Percentiles rank a stretch among this genome's conserved stretches.
phyloP scores from a whole-genome alignment of 2,888 invertebrate species.

The Slavum lentiscoides region DNA sequence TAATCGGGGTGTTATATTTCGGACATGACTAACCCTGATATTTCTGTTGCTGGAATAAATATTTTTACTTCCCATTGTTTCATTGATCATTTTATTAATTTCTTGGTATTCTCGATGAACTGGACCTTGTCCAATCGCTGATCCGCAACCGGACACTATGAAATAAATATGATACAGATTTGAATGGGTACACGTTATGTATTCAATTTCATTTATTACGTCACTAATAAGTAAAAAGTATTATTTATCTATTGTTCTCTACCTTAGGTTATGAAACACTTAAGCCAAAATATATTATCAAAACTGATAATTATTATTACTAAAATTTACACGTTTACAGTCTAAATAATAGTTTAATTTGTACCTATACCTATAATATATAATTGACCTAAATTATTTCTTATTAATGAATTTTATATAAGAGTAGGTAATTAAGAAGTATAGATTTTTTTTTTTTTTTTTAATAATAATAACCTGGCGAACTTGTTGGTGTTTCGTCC shows the following conservation, averaged over 20 bases:
- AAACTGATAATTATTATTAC: conserved; percentile 23
- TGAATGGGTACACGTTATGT: neutral
- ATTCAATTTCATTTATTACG: neutral
- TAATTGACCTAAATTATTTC: neutral
- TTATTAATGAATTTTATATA: conserved; percentile 18
- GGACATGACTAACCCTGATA: conserved; percentile 22
- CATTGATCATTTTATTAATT: conserved; percentile 51
- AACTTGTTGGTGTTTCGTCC: conserved; percentile 54
- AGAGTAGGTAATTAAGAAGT: neutral
- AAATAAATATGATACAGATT: conserved; percentile 57
- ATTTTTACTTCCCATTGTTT: conserved; percentile 51
- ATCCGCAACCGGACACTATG: conserved; percentile 74
- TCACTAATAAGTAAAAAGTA: conserved; percentile 13
- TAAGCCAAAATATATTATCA: neutral
- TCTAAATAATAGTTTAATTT: conserved; percentile 24
- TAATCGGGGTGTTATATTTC: neutral
- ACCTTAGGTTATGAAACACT: conserved; percentile 8
- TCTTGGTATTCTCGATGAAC: conserved; percentile 60
- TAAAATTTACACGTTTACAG: conserved; percentile 33
- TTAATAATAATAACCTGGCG: conserved; percentile 54
- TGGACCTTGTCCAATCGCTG: conserved; percentile 67
- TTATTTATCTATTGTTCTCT: neutral
- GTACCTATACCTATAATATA: too few relatives aligned
- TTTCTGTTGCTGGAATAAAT: conserved; percentile 46
- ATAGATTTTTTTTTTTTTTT: conserved; percentile 4